phyloP scores from a whole-genome alignment of 2,113 vertebrate species.

The Callorhinus ursinus region DNA sequence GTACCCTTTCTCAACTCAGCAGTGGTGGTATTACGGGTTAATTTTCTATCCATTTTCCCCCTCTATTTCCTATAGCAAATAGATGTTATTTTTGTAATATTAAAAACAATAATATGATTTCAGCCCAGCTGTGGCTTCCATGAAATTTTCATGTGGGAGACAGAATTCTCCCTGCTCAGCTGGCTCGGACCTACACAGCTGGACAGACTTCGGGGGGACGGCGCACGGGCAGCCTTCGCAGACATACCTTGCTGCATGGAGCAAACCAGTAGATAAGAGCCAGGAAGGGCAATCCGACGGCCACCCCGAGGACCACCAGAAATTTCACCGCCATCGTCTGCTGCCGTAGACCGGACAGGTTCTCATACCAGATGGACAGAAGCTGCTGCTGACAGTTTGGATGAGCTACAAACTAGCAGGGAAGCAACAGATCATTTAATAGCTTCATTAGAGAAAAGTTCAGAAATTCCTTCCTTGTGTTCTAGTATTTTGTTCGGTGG shows the following conservation, averaged over 20 bases:
- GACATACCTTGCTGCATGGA: slow-evolving; percentile 95
- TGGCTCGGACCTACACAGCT: neutral
- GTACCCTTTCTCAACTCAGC: neutral
- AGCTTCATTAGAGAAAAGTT: neutral
- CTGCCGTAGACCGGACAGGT: slow-evolving; percentile 93
- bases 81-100: neutral
- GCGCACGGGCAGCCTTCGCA: neutral
- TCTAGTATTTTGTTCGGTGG: neutral
- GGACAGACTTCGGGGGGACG: neutral
- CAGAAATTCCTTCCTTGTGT: neutral
- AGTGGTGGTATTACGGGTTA: neutral
- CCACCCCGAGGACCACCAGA: slow-evolving; percentile 94
- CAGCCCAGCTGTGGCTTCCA: neutral
- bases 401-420: slow-evolving; percentile 95
- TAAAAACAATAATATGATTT: neutral
- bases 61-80: neutral
- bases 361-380: slow-evolving; percentile 98
- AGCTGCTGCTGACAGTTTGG: slow-evolving; percentile 98
- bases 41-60: neutral
- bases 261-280: slow-evolving; percentile 95
- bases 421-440: slow-evolving; percentile 28
- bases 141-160: neutral
- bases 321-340: slow-evolving; percentile 94
- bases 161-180: neutral
- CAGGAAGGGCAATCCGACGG: slow-evolving; percentile 92